A percentile compares a stretch with the other conserved stretches of the same genome.
Conservation (phyloP, 2,113 vertebrate species). For the Meles meles region DNA sequence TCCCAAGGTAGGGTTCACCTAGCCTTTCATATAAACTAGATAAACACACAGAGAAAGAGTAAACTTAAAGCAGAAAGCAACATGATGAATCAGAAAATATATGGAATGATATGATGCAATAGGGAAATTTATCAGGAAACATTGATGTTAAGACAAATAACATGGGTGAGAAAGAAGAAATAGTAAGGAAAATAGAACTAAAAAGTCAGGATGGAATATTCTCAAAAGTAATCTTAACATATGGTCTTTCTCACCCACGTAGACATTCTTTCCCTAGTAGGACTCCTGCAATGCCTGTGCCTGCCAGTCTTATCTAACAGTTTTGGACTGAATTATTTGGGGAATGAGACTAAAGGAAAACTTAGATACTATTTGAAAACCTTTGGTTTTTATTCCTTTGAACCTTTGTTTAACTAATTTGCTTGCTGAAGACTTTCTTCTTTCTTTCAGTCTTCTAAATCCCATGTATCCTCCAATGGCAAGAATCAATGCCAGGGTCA, state of each 20-base stretch:
- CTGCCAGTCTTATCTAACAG: background rate
- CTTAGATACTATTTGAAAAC: background rate
- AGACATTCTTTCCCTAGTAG: background rate
- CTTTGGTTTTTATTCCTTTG: background rate
- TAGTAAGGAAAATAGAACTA: background rate
- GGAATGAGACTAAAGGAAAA: background rate
- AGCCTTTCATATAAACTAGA: background rate
- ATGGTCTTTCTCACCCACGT: background rate
- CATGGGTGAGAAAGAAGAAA: background rate
- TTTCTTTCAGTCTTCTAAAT: background rate
- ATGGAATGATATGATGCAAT: background rate
- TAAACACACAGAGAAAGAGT: background rate
- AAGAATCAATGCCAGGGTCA: background rate
- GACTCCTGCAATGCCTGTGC: background rate
- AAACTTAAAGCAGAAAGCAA: background rate
- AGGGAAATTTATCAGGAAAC: background rate
- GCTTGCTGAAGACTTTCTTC: background rate
- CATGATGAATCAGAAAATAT: background rate
- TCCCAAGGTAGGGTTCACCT: background rate
- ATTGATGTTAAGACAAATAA: background rate
- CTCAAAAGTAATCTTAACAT: background rate
- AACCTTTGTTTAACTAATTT: background rate
- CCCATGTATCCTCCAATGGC: background rate
- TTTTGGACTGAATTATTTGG: background rate
- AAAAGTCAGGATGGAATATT: background rate